Base-by-base conservation (phyloP, 1,140 invertebrate species). In the Planococcus citri region DNA sequence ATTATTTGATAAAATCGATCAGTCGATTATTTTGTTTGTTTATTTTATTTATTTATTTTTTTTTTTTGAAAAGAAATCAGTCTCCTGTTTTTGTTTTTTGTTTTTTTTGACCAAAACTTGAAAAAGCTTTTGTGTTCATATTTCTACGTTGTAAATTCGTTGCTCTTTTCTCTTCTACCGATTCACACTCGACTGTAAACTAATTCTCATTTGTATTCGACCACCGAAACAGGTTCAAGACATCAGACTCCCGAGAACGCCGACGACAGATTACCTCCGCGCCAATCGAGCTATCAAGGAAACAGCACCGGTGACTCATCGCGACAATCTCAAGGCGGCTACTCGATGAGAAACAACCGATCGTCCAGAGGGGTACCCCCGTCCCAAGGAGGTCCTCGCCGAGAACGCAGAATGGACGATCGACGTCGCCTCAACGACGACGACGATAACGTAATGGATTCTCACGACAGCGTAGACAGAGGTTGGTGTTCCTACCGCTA, bases 241-340 rank as follows among this genome's bases (percentile, higher is more conserved):
- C 75, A 75, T 68, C 75, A 76, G 70, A 75, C 74, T 33, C 74
- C 74, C 25, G 75, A 76, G 17, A 69, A 60, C 27, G 71, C 71
- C 20, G 75, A 73, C 33, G 75, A 76, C 37, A 64, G 74, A 67
- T 61, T 74, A 21, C 72, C 72, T 14, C 72, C 72, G 14, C 51
- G 71, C 22, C 17, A 60, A 12, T 70, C 71, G 57, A 70, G 69
- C 20, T 37, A 70, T 29, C 67, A 68, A 9, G 57, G 61, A 3
- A 68, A 57, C 29, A 64, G 69, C 37, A 41, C 64, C 29, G 51
- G 69, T 14, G 68, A 72, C 24, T 20, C 69, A 1, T 17, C 68
- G 12, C 60, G 71, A 41, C 68, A 71, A 22, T 68, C 68, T 61
- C 71, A 67, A 20, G 67, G 69, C 22, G 64, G 41, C 21, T 27